A percentile compares a stretch with the other conserved stretches of the same genome.
Evolutionary conservation across 2,888 invertebrate species (phyloP).

Genomic region (Eupithecia subfuscata): DNA sequence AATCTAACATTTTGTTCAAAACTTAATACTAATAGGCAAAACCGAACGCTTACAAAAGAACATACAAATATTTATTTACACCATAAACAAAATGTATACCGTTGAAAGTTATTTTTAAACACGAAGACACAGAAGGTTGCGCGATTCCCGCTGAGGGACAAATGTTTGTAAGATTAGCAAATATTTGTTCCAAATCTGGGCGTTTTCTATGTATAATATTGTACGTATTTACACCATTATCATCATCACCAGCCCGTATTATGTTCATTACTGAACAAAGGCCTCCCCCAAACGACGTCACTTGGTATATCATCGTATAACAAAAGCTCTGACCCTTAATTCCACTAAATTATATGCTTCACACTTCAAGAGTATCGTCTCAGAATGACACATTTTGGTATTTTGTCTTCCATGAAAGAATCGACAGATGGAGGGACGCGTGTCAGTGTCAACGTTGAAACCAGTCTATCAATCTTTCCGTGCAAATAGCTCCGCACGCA

Average conservation of each 20-base stretch:
- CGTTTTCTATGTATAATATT: neutral
- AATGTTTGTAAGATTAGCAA: neutral
- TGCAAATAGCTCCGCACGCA: no score
- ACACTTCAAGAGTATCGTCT: no score
- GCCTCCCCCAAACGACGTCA: neutral
- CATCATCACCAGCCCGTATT: neutral
- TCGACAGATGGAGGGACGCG: no score
- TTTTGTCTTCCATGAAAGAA: neutral
- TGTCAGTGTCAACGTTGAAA: no score
- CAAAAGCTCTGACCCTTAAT: no score
- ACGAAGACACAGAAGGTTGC: neutral
- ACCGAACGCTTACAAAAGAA: neutral
- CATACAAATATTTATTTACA: neutral
- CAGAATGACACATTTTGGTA: neutral
- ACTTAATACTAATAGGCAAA: neutral
- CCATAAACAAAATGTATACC: neutral
- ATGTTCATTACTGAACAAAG: neutral
- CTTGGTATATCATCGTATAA: no score
- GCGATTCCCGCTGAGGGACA: neutral
- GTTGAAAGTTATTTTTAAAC: neutral
- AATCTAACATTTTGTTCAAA: neutral
- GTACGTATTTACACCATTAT: neutral
- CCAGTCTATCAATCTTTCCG: no score
- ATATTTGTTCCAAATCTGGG: neutral
- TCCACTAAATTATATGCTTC: no score